Conservation (phyloP, 2,113 vertebrate genomes). For the Daboia siamensis region DNA sequence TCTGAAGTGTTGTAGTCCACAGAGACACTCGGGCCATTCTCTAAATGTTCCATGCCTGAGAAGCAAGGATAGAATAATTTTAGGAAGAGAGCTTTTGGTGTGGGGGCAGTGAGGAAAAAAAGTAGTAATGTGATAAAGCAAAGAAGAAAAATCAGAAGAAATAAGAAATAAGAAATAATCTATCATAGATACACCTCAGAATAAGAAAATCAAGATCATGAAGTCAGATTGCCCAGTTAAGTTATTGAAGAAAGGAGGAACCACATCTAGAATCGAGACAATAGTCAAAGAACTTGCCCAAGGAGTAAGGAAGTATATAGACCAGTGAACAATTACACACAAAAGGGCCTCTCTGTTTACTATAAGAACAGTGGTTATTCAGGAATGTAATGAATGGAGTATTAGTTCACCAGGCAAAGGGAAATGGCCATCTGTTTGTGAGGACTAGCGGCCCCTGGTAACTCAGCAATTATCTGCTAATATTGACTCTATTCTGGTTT, state of each 20-base stretch:
- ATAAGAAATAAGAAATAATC: not conserved
- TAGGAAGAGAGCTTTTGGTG: not conserved
- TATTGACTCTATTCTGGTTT: not conserved
- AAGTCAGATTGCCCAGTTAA: not conserved
- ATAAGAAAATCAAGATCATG: not conserved
- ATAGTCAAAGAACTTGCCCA: not conserved
- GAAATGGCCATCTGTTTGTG: not conserved
- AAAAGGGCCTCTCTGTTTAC: not conserved
- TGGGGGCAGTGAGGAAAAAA: not conserved
- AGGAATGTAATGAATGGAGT: not conserved
- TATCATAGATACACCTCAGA: not conserved
- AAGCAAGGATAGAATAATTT: not conserved
- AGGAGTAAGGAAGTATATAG: not conserved
- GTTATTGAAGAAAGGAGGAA: not conserved
- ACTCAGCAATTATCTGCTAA: not conserved
- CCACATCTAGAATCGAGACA: not conserved
- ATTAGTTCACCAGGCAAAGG: not conserved
- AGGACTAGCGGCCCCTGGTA: not conserved
- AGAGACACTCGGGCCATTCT: conserved; percentile 91
- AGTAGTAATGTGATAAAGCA: accelerated
- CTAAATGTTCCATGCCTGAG: conserved; percentile 90
- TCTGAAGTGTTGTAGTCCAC: conserved; percentile 97
- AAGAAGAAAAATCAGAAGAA: not conserved
- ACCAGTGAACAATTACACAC: not conserved
- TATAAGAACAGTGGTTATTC: not conserved